These are phyloP conservation scores for Anthopleura xanthogrammica DNA, from an alignment of 92 coral and sea anemone species.

Conservation along the genomic window DNA sequence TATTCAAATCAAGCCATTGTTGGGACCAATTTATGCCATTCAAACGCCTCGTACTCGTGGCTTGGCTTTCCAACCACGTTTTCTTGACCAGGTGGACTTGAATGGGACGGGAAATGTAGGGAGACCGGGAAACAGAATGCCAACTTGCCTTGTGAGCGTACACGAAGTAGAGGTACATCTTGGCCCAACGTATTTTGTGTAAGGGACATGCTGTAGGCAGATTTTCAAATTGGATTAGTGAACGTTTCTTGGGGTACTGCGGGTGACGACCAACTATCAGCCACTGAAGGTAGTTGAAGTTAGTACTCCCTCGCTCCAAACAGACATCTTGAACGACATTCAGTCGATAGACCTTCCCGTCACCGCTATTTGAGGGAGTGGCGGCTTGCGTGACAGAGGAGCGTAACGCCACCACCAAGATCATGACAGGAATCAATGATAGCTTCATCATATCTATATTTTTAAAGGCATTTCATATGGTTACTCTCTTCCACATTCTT, in stretches of 20 bases:
- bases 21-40: conserved; percentile 14
- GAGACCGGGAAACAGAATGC: conserved; percentile 24
- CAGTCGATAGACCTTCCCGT: conserved; percentile 8
- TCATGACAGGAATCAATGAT: neutral
- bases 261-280: conserved; percentile 5
- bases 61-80: conserved; percentile 42
- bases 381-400: conserved; percentile 5
- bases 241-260: conserved; percentile 53
- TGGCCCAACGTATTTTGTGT: conserved; percentile 38
- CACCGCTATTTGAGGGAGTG: conserved; percentile 27
- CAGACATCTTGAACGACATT: too few species aligned
- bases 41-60: neutral
- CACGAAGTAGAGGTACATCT: conserved; percentile 55
- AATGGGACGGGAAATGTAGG: conserved; percentile 38
- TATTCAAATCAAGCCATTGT: conserved; percentile 17
- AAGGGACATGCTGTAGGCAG: conserved; percentile 26
- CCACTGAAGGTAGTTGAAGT: too few species aligned
- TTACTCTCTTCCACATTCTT: too few species aligned
- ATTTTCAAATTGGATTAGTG: conserved; percentile 58
- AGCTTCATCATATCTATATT: too few species aligned
- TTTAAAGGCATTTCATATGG: too few species aligned
- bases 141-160: conserved; percentile 62
- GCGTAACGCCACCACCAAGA: conserved; percentile 24
- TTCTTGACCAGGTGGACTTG: conserved; percentile 47
- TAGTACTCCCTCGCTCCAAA: too few species aligned